Evolutionary conservation across 2,113 vertebrate genomes (phyloP).

Genomic region (Campylorhamphus procurvoides): DNA sequence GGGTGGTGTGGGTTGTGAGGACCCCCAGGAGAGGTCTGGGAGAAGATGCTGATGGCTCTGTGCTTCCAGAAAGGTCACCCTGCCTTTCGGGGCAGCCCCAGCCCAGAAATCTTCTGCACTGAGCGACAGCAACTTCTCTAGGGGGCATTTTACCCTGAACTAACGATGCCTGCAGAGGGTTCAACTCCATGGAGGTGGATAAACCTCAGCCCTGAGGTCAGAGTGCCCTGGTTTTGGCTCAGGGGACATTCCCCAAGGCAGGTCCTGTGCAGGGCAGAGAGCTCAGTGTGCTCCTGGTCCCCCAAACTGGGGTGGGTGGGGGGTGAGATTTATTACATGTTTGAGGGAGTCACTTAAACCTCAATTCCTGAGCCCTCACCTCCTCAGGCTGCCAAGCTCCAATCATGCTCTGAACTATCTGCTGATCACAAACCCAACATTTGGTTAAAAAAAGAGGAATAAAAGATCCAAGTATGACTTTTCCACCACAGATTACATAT

Average conservation of each 20-base stretch:
- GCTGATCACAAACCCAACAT: not conserved
- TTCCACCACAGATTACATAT: fast-evolving
- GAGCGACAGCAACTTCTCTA: not conserved
- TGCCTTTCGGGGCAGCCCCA: not conserved
- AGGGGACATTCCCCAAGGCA: no score
- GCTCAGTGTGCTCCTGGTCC: no score
- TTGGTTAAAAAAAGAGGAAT: not conserved
- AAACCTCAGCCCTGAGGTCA: not conserved
- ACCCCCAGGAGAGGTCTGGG: not conserved
- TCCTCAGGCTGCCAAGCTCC: not conserved
- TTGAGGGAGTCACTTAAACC: no score
- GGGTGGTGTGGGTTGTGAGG: no score
- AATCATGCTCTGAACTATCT: fast-evolving
- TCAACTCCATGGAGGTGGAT: not conserved
- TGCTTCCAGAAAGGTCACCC: not conserved
- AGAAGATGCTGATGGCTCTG: not conserved
- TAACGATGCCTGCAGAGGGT: not conserved
- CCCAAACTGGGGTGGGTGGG: no score
- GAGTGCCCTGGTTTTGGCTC: no score
- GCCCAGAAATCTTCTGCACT: not conserved
- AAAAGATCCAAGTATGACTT: not conserved
- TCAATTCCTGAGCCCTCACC: not conserved
- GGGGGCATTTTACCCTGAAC: not conserved
- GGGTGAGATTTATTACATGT: no score
- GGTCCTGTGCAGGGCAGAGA: fast-evolving